phyloP scores from a whole-genome alignment of 2,888 invertebrate species.

The Hemithea aestivaria region DNA sequence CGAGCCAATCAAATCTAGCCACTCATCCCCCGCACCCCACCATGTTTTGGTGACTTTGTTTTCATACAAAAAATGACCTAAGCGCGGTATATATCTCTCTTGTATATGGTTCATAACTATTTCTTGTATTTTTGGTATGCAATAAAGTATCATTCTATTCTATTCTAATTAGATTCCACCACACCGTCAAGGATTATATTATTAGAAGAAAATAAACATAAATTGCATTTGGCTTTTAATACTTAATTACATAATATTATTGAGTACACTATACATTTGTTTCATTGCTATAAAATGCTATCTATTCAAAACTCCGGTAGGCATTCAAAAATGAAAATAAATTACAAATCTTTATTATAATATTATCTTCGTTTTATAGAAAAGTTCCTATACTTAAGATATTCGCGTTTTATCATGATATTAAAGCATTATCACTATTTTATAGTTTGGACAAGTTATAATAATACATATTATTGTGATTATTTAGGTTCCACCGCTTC shows the following conservation, averaged over 20 bases:
- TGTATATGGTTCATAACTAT: too few species aligned
- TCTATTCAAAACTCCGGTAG: constrained; percentile 77
- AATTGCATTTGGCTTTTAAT: constrained; percentile 76
- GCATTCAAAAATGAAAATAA: constrained; percentile 72
- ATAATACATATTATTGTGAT: constrained; percentile 61
- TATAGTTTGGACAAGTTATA: constrained; percentile 74
- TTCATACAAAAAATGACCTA: too few species aligned
- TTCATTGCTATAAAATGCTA: constrained; percentile 79
- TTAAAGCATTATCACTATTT: constrained; percentile 79
- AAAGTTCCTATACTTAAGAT: constrained; percentile 75
- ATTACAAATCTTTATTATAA: constrained; percentile 63
- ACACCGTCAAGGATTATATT: constrained; percentile 15
- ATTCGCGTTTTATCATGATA: constrained; percentile 76
- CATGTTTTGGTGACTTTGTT: too few species aligned
- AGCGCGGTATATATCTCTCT: too few species aligned
- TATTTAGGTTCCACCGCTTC: constrained; percentile 56
- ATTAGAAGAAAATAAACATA: constrained; percentile 45
- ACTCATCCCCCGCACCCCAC: too few species aligned
- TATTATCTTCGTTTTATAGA: constrained; percentile 69
- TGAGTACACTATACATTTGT: constrained; percentile 78
- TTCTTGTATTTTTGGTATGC: too few species aligned
- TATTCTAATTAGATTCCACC: too few species aligned
- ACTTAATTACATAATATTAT: constrained; percentile 78
- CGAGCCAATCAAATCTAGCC: too few species aligned
- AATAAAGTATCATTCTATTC: too few species aligned